phyloP scores from a whole-genome alignment of 2,113 vertebrate genomes.

The Thalassarche chlororhynchos region DNA sequence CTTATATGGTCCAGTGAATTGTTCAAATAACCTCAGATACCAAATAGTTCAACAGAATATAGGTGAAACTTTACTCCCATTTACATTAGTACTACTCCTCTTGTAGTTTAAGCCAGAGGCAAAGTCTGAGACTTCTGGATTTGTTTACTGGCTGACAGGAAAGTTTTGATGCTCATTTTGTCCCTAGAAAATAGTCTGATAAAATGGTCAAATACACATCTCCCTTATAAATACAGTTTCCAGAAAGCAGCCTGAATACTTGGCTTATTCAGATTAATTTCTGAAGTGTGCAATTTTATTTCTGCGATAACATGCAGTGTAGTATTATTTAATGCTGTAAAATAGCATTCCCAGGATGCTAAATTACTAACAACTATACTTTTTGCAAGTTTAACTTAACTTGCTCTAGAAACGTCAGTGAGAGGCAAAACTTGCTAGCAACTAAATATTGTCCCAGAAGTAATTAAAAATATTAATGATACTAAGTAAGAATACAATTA shows the following conservation, averaged over 20 bases:
- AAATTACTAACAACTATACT: background rate
- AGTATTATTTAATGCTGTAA: background rate
- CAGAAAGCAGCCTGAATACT: background rate
- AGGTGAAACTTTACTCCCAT: background rate
- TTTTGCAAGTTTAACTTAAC: background rate
- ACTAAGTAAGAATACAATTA: background rate
- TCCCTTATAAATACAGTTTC: background rate
- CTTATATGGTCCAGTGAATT: background rate
- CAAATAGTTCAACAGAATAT: background rate
- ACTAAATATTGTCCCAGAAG: background rate
- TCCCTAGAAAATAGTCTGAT: background rate
- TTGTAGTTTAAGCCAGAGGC: background rate
- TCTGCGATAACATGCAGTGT: background rate
- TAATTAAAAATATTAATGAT: background rate
- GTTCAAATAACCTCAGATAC: background rate
- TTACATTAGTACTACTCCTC: background rate
- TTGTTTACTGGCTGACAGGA: background rate
- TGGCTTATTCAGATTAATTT: background rate
- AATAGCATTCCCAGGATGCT: background rate
- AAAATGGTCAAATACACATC: background rate
- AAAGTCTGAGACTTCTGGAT: background rate
- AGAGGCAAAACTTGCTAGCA: background rate
- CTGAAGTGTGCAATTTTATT: background rate
- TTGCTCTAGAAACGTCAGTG: background rate
- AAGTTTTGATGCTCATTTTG: background rate